Evolutionary conservation across 2,888 invertebrate species (phyloP).

Genomic region (Masnerella sp.): DNA sequence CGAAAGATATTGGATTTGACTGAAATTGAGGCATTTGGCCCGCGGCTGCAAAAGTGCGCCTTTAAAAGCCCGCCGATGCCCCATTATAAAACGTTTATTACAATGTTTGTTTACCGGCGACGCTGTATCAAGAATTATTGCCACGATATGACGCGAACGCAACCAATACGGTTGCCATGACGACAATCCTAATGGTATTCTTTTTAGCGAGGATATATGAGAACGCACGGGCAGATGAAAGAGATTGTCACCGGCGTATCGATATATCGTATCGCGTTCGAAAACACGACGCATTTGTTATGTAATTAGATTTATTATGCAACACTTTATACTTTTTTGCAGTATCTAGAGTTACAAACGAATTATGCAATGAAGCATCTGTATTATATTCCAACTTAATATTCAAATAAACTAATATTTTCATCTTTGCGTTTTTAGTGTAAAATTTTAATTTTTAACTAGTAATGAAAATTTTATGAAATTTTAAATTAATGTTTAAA

Average conservation of each 20-base stretch:
- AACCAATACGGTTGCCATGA: constrained; percentile 30
- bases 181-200: constrained; percentile 36
- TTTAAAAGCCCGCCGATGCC: constrained; percentile 30
- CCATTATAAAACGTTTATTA: constrained; percentile 47
- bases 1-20: constrained; percentile 67
- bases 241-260: constrained; percentile 15
- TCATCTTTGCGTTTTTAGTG: no score
- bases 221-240: constrained; percentile 5
- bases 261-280: constrained; percentile 9
- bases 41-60: constrained; percentile 32
- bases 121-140: constrained; percentile 37
- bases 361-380: no score
- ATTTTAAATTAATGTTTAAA: no score
- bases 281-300: no score
- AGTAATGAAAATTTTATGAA: no score
- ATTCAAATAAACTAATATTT: no score
- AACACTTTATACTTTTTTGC: no score
- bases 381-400: no score
- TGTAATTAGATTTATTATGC: no score
- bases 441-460: no score
- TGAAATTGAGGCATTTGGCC: constrained; percentile 63
- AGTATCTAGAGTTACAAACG: no score
- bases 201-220: constrained; percentile 18
- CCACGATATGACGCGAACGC: constrained; percentile 25
- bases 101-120: constrained; percentile 28